Conservation (phyloP, 2,797 vertebrate species). For the Nannoperca obscura region DNA sequence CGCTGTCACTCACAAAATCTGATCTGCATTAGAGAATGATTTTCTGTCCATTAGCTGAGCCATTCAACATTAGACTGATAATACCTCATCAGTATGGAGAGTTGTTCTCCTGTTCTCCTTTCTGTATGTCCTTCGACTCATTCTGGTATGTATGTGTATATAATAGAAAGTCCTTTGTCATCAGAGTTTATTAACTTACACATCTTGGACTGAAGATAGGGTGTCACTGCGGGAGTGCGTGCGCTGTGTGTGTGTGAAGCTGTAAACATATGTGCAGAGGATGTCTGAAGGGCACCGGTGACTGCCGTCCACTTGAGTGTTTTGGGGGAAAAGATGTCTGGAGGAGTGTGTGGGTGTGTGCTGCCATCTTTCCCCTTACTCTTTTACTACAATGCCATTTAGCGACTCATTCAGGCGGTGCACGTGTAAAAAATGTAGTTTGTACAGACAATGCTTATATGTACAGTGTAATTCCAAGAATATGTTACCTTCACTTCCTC, state of each 20-base stretch:
- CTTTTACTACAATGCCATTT: not conserved
- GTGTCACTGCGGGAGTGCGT: slow-evolving; percentile 13
- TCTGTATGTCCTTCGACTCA: slow-evolving; percentile 35
- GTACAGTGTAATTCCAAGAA: not conserved
- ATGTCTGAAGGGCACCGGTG: slow-evolving; percentile 61
- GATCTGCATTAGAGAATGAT: slow-evolving; percentile 65
- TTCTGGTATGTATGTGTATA: not conserved
- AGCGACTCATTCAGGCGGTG: not conserved
- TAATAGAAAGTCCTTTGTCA: slow-evolving; percentile 27
- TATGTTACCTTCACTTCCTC: not conserved
- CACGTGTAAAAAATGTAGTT: not conserved
- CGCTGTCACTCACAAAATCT: slow-evolving; percentile 65
- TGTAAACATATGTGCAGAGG: slow-evolving; percentile 49
- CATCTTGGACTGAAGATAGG: slow-evolving; percentile 39
- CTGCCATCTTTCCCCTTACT: not conserved
- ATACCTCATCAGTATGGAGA: slow-evolving; percentile 54
- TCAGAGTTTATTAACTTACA: slow-evolving; percentile 36
- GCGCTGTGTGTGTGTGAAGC: slow-evolving; percentile 17
- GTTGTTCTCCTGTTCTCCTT: slow-evolving; percentile 16
- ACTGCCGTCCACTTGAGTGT: slow-evolving; percentile 2
- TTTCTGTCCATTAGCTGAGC: slow-evolving; percentile 63
- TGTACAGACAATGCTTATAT: not conserved
- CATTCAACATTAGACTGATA: slow-evolving; percentile 50
- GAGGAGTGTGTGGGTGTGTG: slow-evolving; percentile 4
- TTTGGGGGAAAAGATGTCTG: slow-evolving; percentile 28